Evolutionary conservation across 1,140 invertebrate species (phyloP), one percentile per base, ranked within the genome.

Genomic region (Heliconius congener): DNA sequence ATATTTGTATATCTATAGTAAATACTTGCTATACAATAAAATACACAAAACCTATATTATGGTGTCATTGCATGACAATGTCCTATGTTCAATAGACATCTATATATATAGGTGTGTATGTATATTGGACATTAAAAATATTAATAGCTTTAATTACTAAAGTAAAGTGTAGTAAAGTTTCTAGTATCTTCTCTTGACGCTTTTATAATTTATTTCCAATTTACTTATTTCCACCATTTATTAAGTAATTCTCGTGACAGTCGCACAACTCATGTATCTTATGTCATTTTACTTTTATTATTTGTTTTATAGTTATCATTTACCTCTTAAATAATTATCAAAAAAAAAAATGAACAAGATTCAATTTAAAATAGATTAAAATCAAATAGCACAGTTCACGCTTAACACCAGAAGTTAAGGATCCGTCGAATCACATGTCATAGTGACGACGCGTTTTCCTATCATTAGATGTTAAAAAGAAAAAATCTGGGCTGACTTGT

Each of bases 401-500:
- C 82, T 87, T 82, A 91, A 91, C 82, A 91, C 89, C 87, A 90
- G 89, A 89, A 92, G 89, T 86, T 88, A 84, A 86, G 75, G 84
- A 87, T 79, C 81, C 83, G 85, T 89, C 84, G 88, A 91, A 88
- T 85, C 84, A 86, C 82, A 84, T 84, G 86, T 92, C 91, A 92
- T 83, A 82, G 79, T 93, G 91, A 94, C 87, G 84, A 84, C 77
- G 88, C 89, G 86, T 83, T 93, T 92, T 93, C 88, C 83, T 86
- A 88, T 93, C 91, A 91, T 93, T 92, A 94, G 86, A 84, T 87
- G 50, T 37, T 57, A 73, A 39, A 27, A 84, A 90, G 88, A 91
- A 90, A 91, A 92, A 92, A 79, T 83, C 84, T 81, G 84, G 86
- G 84, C 86, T 90, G 84, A 87, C 86, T 87, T 87, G 87, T 88